These are phyloP conservation scores for Notarius quadriscutis DNA, from an alignment of 2,113 vertebrate genomes.

Conservation along the genomic window DNA sequence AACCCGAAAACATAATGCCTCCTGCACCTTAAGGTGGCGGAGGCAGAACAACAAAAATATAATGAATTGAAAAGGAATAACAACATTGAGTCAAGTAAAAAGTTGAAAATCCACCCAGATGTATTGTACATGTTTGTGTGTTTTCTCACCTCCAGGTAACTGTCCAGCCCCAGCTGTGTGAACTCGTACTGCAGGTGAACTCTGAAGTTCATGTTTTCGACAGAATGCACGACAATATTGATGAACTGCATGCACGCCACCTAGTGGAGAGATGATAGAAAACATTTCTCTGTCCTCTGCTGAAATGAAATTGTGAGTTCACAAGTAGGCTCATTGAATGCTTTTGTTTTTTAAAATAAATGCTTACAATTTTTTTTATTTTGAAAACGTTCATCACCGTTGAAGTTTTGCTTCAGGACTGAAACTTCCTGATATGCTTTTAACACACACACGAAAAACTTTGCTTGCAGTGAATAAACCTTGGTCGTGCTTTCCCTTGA, in stretches of 20 bases:
- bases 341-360: neutral
- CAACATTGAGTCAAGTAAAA: no score
- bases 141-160: constrained; percentile 83
- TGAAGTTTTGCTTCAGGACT: neutral
- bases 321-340: neutral
- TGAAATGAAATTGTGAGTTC: neutral
- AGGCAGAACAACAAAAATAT: no score
- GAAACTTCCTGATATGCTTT: neutral
- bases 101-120: no score
- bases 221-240: constrained; percentile 97
- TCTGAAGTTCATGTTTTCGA: constrained; percentile 97
- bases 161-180: constrained; percentile 85
- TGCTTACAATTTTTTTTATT: neutral
- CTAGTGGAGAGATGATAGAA: constrained; percentile 61
- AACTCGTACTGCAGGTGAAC: constrained; percentile 94
- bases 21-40: no score
- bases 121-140: neutral
- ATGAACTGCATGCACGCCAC: constrained; percentile 99
- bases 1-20: no score
- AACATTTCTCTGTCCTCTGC: neutral
- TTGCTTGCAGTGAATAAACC: neutral
- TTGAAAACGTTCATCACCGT: neutral
- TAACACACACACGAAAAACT: neutral
- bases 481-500: neutral
- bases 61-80: no score